These are phyloP conservation scores for Trematocara stigmaticum DNA, from an alignment of 2,113 vertebrate species.

Conservation along the genomic window DNA sequence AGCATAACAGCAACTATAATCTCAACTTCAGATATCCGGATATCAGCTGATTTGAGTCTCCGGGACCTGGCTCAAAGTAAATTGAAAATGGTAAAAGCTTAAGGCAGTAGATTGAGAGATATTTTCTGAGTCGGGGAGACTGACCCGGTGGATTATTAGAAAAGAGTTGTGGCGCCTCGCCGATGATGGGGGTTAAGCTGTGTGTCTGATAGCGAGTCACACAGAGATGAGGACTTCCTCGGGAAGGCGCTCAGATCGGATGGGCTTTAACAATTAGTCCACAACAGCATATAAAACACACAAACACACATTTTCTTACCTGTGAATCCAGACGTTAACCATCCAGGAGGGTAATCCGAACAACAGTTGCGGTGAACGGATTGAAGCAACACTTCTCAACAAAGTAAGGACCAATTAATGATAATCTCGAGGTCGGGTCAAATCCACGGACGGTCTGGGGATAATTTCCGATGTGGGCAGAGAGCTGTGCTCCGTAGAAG, in stretches of 20 bases:
- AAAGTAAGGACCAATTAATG: slow-evolving; percentile 28
- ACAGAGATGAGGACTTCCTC: neutral
- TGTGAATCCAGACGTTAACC: slow-evolving; percentile 54
- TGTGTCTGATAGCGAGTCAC: neutral
- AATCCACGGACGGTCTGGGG: slow-evolving; percentile 19
- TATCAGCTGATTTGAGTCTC: slow-evolving; percentile 9
- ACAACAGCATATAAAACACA: neutral
- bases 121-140: slow-evolving; percentile 1
- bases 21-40: slow-evolving; percentile 30
- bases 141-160: slow-evolving; percentile 47
- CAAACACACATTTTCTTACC: slow-evolving; percentile 41
- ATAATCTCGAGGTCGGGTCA: slow-evolving; percentile 37
- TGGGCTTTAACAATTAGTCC: neutral
- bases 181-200: slow-evolving; percentile 29
- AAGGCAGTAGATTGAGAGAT: slow-evolving; percentile 6
- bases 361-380: neutral
- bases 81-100: neutral
- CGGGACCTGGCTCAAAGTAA: neutral
- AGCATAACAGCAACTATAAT: slow-evolving; percentile 4
- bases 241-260: neutral
- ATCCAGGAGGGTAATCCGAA: slow-evolving; percentile 65
- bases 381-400: slow-evolving; percentile 40
- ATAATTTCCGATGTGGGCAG: slow-evolving; percentile 22
- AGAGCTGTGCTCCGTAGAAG: slow-evolving; percentile 44
- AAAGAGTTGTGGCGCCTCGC: slow-evolving; percentile 8